Conservation (phyloP, 2,113 vertebrate genomes). For the Leucoraja erinaceus region DNA sequence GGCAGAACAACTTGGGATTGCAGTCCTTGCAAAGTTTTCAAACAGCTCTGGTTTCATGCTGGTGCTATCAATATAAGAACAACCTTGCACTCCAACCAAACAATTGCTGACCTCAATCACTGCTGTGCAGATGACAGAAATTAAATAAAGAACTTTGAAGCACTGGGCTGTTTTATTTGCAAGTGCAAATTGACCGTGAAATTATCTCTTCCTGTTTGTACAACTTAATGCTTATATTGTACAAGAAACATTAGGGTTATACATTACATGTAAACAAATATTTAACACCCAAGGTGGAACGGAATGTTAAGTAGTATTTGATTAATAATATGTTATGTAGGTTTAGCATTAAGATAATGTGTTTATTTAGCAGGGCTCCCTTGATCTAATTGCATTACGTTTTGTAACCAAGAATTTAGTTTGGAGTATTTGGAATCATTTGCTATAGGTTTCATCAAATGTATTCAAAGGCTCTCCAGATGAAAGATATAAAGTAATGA, state of each 20-base stretch:
- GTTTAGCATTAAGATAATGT: background rate
- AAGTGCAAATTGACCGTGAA: background rate
- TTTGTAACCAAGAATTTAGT: background rate
- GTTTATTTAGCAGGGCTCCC: background rate
- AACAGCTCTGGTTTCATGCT: background rate
- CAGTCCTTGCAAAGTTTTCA: background rate
- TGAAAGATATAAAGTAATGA: background rate
- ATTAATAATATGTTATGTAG: background rate
- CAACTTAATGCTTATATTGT: background rate
- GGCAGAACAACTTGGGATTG: background rate
- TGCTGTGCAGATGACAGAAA: background rate
- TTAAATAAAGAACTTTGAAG: background rate
- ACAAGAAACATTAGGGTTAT: background rate
- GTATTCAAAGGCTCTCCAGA: background rate
- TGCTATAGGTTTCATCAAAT: background rate
- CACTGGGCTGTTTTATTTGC: background rate
- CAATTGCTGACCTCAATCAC: conserved; percentile 2
- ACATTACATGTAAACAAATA: background rate
- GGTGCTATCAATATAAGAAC: background rate
- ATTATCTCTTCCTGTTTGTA: background rate
- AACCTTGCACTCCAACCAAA: background rate
- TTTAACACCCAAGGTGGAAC: background rate
- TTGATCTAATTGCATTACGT: background rate
- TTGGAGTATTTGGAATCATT: background rate
- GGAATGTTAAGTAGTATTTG: background rate